A percentile compares a stretch with the other conserved stretches of the same genome.
These are phyloP conservation scores for Equus quagga DNA, from an alignment of 2,113 vertebrate genomes.

Conservation along the genomic window DNA sequence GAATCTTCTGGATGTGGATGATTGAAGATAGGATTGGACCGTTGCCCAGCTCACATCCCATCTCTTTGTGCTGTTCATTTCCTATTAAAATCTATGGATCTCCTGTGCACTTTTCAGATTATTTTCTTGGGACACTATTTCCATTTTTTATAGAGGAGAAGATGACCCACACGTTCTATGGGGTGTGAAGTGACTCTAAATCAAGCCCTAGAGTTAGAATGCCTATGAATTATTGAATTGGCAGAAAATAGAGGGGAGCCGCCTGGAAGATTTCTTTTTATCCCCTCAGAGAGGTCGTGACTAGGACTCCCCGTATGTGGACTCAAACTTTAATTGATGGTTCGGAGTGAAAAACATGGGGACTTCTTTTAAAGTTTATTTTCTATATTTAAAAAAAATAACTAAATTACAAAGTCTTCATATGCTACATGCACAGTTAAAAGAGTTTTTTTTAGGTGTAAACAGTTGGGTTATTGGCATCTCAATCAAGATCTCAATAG, in stretches of 20 bases:
- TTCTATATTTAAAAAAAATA: neutral
- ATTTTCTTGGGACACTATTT: no score
- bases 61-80: accelerated
- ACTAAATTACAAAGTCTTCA: neutral
- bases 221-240: accelerated
- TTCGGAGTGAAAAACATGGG: neutral
- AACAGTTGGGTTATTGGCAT: neutral
- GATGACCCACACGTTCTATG: accelerated
- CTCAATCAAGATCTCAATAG: neutral
- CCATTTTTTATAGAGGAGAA: neutral
- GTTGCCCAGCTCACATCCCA: accelerated
- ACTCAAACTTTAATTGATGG: neutral
- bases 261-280: neutral
- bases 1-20: accelerated
- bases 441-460: neutral
- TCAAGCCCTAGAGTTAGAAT: neutral
- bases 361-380: neutral
- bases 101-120: neutral
- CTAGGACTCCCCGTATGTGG: no score
- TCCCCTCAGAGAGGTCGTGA: accelerated
- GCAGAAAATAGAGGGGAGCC: no score
- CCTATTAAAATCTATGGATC: neutral
- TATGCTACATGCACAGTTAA: neutral
- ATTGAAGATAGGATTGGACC: neutral
- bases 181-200: neutral